Percentiles rank a stretch among this genome's conserved stretches.
Evolutionary conservation across 2,888 invertebrate genomes (phyloP).

Genomic region (Drosophila vallismaia): DNA sequence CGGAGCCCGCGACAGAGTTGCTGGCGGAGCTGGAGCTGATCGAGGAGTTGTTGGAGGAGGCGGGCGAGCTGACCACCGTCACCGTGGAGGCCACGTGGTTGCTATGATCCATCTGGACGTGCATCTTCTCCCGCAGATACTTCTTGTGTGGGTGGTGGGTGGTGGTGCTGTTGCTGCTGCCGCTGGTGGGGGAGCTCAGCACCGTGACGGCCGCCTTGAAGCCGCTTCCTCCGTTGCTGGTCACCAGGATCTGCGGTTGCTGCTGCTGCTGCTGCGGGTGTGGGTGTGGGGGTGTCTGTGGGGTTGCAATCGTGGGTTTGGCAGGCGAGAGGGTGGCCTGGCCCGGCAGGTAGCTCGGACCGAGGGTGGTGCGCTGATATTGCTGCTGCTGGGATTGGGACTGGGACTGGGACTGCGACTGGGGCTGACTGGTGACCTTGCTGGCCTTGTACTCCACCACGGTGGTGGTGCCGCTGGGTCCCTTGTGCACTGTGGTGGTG

Average conservation of each 20-base stretch:
- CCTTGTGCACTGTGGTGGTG: constrained; percentile 83
- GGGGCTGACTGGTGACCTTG: constrained; percentile 53
- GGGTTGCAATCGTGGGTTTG: constrained; percentile 27
- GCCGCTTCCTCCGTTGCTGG: constrained; percentile 56
- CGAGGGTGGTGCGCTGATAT: constrained; percentile 24
- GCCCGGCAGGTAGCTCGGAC: constrained; percentile 24
- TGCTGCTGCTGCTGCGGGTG: constrained; percentile 42
- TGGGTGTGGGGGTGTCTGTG: too few species aligned
- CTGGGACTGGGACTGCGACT: constrained; percentile 19
- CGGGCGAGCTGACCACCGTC: constrained; percentile 82
- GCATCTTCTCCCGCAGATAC: constrained; percentile 84
- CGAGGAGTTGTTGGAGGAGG: constrained; percentile 80
- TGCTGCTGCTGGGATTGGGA: constrained; percentile 19
- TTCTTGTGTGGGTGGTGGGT: constrained; percentile 84
- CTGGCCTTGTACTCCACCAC: constrained; percentile 83
- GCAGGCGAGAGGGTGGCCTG: constrained; percentile 45
- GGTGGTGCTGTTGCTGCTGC: constrained; percentile 56
- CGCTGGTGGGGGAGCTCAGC: constrained; percentile 36
- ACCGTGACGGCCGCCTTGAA: constrained; percentile 21
- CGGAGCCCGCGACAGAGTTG: constrained; percentile 19
- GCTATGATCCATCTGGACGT: constrained; percentile 81
- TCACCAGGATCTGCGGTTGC: constrained; percentile 58
- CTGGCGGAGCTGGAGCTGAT: constrained; percentile 57
- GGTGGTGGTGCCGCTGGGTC: constrained; percentile 84
- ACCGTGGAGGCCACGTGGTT: constrained; percentile 73